phyloP scores from a whole-genome alignment of 2,888 invertebrate species.

The Caenorhabditis macrosperma region DNA sequence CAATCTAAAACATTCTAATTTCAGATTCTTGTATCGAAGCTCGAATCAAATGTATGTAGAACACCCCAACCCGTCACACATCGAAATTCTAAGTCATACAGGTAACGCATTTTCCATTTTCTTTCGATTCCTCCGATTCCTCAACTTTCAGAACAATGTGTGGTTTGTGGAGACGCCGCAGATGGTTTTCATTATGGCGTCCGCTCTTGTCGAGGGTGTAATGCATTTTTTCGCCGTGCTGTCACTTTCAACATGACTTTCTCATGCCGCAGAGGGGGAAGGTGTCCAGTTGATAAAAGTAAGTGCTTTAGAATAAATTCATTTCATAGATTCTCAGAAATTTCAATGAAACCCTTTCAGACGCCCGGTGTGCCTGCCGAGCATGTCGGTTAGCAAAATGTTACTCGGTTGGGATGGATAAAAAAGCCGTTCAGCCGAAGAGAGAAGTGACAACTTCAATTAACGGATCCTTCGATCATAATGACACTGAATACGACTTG shows the following conservation, averaged over 20 bases:
- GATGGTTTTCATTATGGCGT: slow-evolving; percentile 82
- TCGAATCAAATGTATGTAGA: slow-evolving; percentile 30
- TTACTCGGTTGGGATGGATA: slow-evolving; percentile 74
- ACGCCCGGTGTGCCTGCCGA: slow-evolving; percentile 79
- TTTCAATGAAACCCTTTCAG: slow-evolving; percentile 53
- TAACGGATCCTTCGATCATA: slow-evolving; percentile 51
- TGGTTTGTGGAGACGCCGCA: slow-evolving; percentile 81
- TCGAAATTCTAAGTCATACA: slow-evolving; percentile 56
- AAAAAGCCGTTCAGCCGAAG: slow-evolving; percentile 65
- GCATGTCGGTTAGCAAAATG: slow-evolving; percentile 75
- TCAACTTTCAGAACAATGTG: slow-evolving; percentile 54
- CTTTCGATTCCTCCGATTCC: too few species aligned
- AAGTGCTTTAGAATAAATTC: slow-evolving; percentile 24
- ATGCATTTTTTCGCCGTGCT: slow-evolving; percentile 78
- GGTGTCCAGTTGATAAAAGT: slow-evolving; percentile 78
- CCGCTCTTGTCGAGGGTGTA: slow-evolving; percentile 74
- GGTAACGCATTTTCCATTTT: slow-evolving; percentile 18
- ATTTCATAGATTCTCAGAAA: too few species aligned
- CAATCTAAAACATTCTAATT: too few species aligned
- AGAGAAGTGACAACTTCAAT: slow-evolving; percentile 37
- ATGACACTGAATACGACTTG: slow-evolving; percentile 37
- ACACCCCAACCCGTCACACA: slow-evolving; percentile 41
- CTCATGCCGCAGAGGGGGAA: slow-evolving; percentile 74
- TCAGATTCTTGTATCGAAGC: too few species aligned
- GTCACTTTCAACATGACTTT: slow-evolving; percentile 77